Evolutionary conservation across 1,140 invertebrate genomes (phyloP), one percentile per base, ranked within the genome.

Genomic region (Drosophila yakuba): DNA sequence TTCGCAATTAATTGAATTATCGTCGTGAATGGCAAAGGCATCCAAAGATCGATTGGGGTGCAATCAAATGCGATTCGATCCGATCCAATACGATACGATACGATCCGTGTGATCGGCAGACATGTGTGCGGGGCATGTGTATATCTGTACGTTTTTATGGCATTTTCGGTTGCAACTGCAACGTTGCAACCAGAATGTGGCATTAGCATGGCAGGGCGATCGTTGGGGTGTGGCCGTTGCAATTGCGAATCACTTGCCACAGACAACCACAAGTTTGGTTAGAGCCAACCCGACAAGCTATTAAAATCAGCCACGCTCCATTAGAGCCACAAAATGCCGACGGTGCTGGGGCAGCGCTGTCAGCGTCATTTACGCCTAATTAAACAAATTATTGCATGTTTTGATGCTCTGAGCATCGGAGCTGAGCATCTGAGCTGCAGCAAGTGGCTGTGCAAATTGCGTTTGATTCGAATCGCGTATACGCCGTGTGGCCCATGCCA

Each of bases 1-100:
- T 89, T 90, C 62, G 85, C 84, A 89, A 89, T 89, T 89, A 89
- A 89, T 89, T 89, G 84, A 89, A 89, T 89, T 89, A 89, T 90
- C 84, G 85, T 85, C 84, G 84, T 89, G 84, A 90, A 89, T 90
- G 84, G 85, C 85, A 90, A 84, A 90, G 63, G 82, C 79, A 78
- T 67, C 59, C 59, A 75, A 60, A 57, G 61, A 68, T 76, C 72
- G 61, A 75, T 75, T 36, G 72, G 69, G 73, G 61, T 63, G 79
- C 82, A 86, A 86, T 86, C 82, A 86, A 76, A 88, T 61, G 39
- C 20, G 20, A 20, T 20, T 20, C 17, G 17, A 17, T 17, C 17
- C 76, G 66, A 82, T 78, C 79, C 79, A 78, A 32, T 32, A 32
- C 32, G 32, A 88, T 61, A 36, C 28, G 28, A 88, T 61, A 36